A percentile compares a stretch with the other conserved stretches of the same genome.
Evolutionary conservation across 2,888 invertebrate genomes (phyloP).

Genomic region (Dryobotodes eremita): DNA sequence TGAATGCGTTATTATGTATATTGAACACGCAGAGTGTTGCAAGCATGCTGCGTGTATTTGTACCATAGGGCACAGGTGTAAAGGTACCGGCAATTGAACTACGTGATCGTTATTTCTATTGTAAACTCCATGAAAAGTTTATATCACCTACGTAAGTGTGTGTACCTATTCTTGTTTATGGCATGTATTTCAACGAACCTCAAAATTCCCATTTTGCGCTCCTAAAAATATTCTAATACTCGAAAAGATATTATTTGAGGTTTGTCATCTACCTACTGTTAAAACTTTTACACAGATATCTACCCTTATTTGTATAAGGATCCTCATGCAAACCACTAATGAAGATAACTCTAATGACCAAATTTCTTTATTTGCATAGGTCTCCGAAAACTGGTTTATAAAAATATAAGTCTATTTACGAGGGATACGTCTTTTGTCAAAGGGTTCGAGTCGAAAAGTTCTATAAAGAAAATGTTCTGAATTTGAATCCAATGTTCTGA

Average conservation of each 20-base stretch:
- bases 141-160: background rate
- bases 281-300: background rate
- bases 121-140: background rate
- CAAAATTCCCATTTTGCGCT: background rate
- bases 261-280: background rate
- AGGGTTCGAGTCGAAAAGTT: background rate
- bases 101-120: background rate
- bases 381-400: background rate
- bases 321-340: conserved; percentile 12
- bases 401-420: background rate
- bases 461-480: background rate
- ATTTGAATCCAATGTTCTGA: background rate
- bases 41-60: no score
- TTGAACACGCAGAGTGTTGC: no score
- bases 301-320: background rate
- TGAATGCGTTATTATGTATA: no score
- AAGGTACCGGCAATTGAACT: no score
- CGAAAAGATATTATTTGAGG: background rate
- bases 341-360: conserved; percentile 4
- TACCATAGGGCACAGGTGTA: no score
- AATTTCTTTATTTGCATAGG: conserved; percentile 9
- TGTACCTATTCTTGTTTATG: background rate
- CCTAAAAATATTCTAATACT: background rate
- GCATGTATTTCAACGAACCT: background rate
- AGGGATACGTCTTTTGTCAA: background rate